A percentile compares a stretch with the other conserved stretches of the same genome.
phyloP scores from a whole-genome alignment of 2,888 invertebrate genomes.

The Empis livida region DNA sequence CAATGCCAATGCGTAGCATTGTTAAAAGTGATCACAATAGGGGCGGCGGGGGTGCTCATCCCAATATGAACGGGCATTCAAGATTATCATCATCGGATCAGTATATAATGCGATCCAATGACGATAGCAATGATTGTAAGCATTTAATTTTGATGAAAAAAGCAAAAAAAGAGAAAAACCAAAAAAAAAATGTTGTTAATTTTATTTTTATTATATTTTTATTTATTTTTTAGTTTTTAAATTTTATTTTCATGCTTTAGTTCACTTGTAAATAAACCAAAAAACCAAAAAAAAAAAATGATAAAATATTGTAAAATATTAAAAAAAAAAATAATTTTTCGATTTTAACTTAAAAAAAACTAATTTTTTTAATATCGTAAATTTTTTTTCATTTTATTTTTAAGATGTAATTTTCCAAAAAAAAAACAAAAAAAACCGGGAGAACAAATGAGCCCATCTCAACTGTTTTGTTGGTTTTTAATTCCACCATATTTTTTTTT shows the following conservation, averaged over 20 bases:
- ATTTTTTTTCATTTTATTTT: neutral
- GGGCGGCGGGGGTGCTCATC: conserved; percentile 37
- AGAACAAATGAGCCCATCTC: neutral
- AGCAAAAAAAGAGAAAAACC: neutral
- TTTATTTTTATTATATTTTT: conserved; percentile 9
- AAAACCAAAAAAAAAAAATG: neutral
- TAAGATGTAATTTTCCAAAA: neutral
- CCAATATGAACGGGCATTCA: conserved; percentile 39
- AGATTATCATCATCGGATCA: conserved; percentile 40
- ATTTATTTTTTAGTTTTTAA: neutral
- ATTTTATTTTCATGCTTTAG: neutral
- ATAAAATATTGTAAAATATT: neutral
- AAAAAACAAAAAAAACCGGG: neutral
- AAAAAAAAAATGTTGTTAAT: conserved; percentile 3
- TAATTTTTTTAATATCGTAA: neutral
- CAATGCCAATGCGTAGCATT: conserved; percentile 39
- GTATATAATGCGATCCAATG: conserved; percentile 39
- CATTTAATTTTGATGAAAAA: conserved; percentile 23
- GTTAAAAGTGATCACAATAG: conserved; percentile 36
- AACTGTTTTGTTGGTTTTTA: neutral
- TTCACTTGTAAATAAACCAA: too few species aligned
- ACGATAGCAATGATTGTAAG: conserved; percentile 40
- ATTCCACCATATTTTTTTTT: neutral
- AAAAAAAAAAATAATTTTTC: neutral
- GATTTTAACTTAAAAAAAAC: neutral